Conservation (phyloP, 2,797 vertebrate species). For the Enteromius mattozi region DNA sequence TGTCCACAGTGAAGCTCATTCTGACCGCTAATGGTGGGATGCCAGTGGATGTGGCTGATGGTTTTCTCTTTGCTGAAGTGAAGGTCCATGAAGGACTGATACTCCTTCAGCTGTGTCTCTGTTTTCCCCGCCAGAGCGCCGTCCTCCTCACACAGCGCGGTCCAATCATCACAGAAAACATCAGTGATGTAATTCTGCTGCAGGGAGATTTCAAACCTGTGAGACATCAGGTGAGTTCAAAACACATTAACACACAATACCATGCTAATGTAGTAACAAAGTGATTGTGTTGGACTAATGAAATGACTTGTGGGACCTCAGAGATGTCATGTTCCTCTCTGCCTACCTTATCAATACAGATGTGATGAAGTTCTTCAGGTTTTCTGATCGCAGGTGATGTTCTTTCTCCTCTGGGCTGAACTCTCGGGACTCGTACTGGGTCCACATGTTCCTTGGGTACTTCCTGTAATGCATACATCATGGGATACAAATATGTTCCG, state of each 20-base stretch:
- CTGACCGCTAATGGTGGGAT: conserved; percentile 87
- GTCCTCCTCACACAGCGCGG: conserved; percentile 77
- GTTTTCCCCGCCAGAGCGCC: conserved; percentile 72
- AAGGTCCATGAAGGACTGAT: conserved; percentile 84
- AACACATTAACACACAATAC: neutral
- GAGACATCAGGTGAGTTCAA: neutral
- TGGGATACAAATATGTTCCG: neutral
- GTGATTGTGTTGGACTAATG: neutral
- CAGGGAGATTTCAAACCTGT: conserved; percentile 84
- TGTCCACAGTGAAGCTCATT: neutral
- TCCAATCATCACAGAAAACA: conserved; percentile 86
- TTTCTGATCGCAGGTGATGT: conserved; percentile 70
- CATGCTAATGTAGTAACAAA: neutral
- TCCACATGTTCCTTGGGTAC: conserved; percentile 80
- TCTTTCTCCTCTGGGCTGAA: conserved; percentile 79
- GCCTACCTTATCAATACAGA: conserved; percentile 79
- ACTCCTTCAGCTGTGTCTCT: conserved; percentile 79
- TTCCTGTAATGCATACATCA: conserved; percentile 74
- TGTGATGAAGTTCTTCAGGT: conserved; percentile 78
- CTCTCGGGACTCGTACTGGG: conserved; percentile 82
- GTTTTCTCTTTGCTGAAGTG: conserved; percentile 80
- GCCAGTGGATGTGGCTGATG: conserved; percentile 87
- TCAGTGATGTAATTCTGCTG: conserved; percentile 90
- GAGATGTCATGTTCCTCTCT: neutral
- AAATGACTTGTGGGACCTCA: neutral